Evolutionary conservation across 2,888 invertebrate genomes (phyloP), one percentile per base, ranked within the genome.

Genomic region (Leucophora obtusa): DNA sequence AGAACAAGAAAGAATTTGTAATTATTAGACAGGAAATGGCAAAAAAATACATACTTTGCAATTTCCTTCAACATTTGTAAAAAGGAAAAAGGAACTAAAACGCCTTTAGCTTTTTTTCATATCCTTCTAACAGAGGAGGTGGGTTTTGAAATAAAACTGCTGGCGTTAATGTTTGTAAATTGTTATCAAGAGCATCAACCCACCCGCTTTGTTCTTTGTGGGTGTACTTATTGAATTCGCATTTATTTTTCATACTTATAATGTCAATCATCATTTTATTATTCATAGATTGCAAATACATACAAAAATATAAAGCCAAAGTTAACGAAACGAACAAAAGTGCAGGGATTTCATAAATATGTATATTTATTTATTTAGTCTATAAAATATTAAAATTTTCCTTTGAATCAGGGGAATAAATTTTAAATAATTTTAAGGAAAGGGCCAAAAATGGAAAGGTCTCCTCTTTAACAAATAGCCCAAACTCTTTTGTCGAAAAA

Each of bases 11-110:
- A 70, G 69, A 81, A 81, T 77, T 73, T 77, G 81, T 81, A 81
- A 77, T 81, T 77, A 77, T 74, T 70, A 66, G 56, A 77, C 77
- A 81, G 81, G 81, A 81, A 81, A 81, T 81, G 73, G 62, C 62
- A 72, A 51, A 51, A 80, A 80, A 80, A 80, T 76, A 68, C 71
- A 80, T 80, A 68, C 76, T 76, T 63, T 76, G 75, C 71, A 76
- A 80, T 80, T 75, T 80, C 80, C 80, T 71, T 58, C 60, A 58
- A 68, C 75, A 75, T 73, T 47, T 65, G 14, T 24, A 33, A 35
- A 43, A 50, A 51, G 59, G 10, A 6, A n/a, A 65, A 35, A 38
- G 56, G 60, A 53, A 58, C 56, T n/a, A 47, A 18, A 59, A 59
- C 38, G 35, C 11, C n/a, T 59, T 38, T 59, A 35, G 17, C 28